These are phyloP conservation scores for Esox lucius DNA, from an alignment of 2,797 vertebrate genomes.

Conservation along the genomic window DNA sequence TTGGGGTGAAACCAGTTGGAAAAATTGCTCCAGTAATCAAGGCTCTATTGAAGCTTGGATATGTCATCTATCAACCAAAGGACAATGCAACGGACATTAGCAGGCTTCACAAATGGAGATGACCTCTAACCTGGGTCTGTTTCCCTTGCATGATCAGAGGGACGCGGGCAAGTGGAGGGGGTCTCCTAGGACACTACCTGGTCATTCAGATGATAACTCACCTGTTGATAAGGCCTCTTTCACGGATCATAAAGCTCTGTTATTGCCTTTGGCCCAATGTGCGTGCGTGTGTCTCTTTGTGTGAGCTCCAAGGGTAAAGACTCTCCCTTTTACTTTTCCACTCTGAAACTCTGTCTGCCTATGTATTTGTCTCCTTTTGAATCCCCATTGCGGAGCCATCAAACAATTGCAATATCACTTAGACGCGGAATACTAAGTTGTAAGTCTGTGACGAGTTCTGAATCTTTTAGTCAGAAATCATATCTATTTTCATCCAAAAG, in stretches of 20 bases:
- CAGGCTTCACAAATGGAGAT: background rate
- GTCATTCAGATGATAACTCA: slow-evolving; percentile 25
- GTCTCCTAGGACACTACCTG: slow-evolving; percentile 5
- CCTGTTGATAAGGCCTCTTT: slow-evolving; percentile 22
- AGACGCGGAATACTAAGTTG: background rate
- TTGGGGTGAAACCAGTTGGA: background rate
- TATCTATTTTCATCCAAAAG: background rate
- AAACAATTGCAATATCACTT: background rate
- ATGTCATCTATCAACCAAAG: background rate
- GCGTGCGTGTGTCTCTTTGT: slow-evolving; percentile 1
- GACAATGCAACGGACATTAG: background rate
- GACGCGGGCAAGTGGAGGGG: background rate
- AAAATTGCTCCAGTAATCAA: background rate
- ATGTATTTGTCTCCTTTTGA: background rate
- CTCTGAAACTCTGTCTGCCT: background rate
- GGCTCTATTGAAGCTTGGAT: background rate
- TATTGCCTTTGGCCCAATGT: slow-evolving; percentile 16
- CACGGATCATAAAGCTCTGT: slow-evolving; percentile 24
- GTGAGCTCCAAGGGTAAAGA: background rate
- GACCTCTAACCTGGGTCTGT: background rate
- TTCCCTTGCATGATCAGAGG: background rate
- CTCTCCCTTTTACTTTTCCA: background rate
- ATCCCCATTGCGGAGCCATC: background rate
- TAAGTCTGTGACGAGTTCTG: background rate
- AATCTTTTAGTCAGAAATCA: background rate